phyloP scores from a whole-genome alignment of 2,113 vertebrate species.

The Coreoperca whiteheadi region DNA sequence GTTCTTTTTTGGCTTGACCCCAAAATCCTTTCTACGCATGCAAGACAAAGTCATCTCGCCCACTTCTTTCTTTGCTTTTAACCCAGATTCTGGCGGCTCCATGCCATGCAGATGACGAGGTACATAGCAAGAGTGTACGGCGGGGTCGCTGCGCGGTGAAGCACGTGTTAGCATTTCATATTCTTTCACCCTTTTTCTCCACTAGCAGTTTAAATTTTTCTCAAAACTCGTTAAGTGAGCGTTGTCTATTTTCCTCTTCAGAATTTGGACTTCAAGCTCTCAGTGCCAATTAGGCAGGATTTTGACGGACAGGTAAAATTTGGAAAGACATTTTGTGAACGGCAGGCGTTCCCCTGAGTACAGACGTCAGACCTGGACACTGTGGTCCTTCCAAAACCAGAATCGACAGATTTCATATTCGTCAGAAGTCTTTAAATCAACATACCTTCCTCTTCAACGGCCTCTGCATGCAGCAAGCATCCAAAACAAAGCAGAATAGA shows the following conservation, averaged over 20 bases:
- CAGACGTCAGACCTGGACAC: constrained; percentile 67
- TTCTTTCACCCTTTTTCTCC: constrained; percentile 80
- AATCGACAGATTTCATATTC: constrained; percentile 62
- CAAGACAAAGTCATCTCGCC: constrained; percentile 37
- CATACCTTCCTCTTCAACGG: constrained; percentile 84
- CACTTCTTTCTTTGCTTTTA: constrained; percentile 24
- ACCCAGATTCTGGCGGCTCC: constrained; percentile 63
- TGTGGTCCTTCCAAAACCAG: constrained; percentile 68
- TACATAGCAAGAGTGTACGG: constrained; percentile 60
- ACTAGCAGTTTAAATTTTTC: background rate
- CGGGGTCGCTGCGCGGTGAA: constrained; percentile 62
- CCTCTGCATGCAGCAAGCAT: constrained; percentile 86
- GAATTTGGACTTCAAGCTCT: constrained; percentile 8
- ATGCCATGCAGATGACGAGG: constrained; percentile 77
- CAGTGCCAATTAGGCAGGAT: constrained; percentile 51
- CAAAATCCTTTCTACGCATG: constrained; percentile 55
- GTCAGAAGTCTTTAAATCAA: constrained; percentile 63
- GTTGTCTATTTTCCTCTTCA: background rate
- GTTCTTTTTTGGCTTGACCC: constrained; percentile 78
- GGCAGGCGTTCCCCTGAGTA: constrained; percentile 64
- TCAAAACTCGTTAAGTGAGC: background rate
- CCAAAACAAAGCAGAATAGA: constrained; percentile 79
- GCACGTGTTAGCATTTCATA: constrained; percentile 76
- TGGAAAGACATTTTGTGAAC: constrained; percentile 51
- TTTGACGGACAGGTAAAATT: constrained; percentile 49